These are phyloP conservation scores for Samia ricini DNA, from an alignment of 1,140 invertebrate genomes.

Conservation along the genomic window DNA sequence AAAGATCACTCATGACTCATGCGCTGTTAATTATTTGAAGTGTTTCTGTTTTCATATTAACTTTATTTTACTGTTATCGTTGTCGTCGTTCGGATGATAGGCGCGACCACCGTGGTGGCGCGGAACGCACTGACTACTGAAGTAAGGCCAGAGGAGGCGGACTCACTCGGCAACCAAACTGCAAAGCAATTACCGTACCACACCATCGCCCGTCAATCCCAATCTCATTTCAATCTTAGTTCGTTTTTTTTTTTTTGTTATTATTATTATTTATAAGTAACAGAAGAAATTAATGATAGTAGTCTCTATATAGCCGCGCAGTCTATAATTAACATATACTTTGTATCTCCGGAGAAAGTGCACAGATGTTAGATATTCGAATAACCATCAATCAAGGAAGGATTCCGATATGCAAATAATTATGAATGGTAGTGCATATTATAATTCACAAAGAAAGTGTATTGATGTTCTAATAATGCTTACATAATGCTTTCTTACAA, in stretches of 20 bases:
- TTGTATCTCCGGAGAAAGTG: constrained; percentile 55
- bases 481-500: background rate
- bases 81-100: constrained; percentile 21
- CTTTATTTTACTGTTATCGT: constrained; percentile 23
- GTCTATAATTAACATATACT: constrained; percentile 37
- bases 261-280: constrained; percentile 51
- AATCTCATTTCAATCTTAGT: constrained; percentile 60
- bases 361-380: constrained; percentile 20
- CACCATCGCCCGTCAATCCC: constrained; percentile 47
- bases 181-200: constrained; percentile 43
- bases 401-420: constrained; percentile 24
- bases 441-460: constrained; percentile 17
- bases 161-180: constrained; percentile 25
- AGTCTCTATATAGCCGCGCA: constrained; percentile 27
- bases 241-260: no score
- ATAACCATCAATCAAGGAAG: constrained; percentile 31
- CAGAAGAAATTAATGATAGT: constrained; percentile 56
- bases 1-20: constrained; percentile 48
- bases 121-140: constrained; percentile 57
- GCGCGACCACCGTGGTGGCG: constrained; percentile 51
- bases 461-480: background rate
- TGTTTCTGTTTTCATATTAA: constrained; percentile 43
- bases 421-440: constrained; percentile 10
- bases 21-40: constrained; percentile 20
- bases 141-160: constrained; percentile 20